Evolutionary conservation across 2,797 vertebrate species (phyloP), one percentile per base, ranked within the genome.

Genomic region (Cottoperca gobio): DNA sequence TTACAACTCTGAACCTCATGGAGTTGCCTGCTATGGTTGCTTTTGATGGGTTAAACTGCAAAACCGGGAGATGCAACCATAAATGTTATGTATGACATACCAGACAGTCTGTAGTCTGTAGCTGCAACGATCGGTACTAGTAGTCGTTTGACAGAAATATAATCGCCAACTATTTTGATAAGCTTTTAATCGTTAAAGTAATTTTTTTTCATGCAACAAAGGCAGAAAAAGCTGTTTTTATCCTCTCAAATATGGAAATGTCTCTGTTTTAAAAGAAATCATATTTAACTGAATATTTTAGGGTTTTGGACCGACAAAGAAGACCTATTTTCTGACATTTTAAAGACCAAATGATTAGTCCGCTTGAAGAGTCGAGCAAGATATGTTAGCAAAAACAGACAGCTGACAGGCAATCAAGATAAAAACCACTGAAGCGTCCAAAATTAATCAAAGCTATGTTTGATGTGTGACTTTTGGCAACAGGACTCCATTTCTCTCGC

Each of bases 361-460:
- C n/a, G n/a, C n/a, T n/a, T n/a, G n/a, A n/a, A n/a, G n/a, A n/a
- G 6, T 17, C 0, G 0, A 49, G 16, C 26, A 26, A 24, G 17
- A 35, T 35, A 2, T 26, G 23, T 60, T 5, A 33, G 23, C 16
- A n/a, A 23, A 43, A 33, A n/a, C 43, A 62, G 11, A 39, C 7
- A 24, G 21, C 48, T 54, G 26, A 7, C 43, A 40, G 40, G 52
- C 70, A 49, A 52, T 64, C 14, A 2, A 23, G 13, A 24, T 55
- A 8, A 55, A n/a, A 69, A 42, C 43, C 33, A 9, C 21, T 28
- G 40, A 16, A 21, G 11, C 42, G 50, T 54, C 12, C 23, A 61
- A 59, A 31, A 39, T 50, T 2, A 26, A 64, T 64, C 17, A 52
- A 52, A 66, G 24, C 16, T 31, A 12, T 64, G 21, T 42, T 65